These are phyloP conservation scores for Hyles lineata DNA, from an alignment of 2,888 invertebrate species.

Conservation along the genomic window DNA sequence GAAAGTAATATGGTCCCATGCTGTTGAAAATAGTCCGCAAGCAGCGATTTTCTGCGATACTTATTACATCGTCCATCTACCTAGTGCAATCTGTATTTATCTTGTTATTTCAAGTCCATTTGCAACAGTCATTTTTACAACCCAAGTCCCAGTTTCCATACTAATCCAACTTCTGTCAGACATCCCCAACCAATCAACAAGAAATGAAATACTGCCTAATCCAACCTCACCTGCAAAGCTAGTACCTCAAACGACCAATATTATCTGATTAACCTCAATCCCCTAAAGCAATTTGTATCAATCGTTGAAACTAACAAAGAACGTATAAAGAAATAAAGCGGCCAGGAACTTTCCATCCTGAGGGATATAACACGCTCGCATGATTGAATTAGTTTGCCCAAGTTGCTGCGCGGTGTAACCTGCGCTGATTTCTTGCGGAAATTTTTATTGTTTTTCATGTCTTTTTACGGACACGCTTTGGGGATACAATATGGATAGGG, in stretches of 20 bases:
- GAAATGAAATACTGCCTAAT: not conserved
- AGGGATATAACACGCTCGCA: conserved; percentile 44
- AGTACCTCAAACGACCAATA: conserved; percentile 7
- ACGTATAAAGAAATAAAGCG: conserved; percentile 50
- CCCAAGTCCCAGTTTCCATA: not conserved
- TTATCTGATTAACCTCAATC: conserved; percentile 38
- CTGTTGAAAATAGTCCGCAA: too few species aligned
- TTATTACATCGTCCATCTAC: too few species aligned
- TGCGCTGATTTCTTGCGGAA: conserved; percentile 28
- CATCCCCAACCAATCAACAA: not conserved
- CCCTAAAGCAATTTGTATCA: conserved; percentile 60
- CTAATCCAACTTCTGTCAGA: not conserved
- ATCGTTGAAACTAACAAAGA: conserved; percentile 48
- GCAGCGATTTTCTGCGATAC: too few species aligned
- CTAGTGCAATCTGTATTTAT: too few species aligned
- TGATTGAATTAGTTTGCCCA: conserved; percentile 33
- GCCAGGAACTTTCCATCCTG: conserved; percentile 57
- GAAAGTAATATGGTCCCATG: too few species aligned
- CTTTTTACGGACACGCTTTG: conserved; percentile 4
- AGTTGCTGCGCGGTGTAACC: conserved; percentile 29
- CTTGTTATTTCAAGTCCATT: too few species aligned
- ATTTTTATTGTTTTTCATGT: conserved; percentile 28
- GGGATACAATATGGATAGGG: conserved; percentile 4
- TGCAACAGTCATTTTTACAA: too few species aligned
- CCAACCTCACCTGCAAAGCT: not conserved